Base-by-base conservation (phyloP, 2,797 vertebrate species). In the Phoebastria nigripes region DNA sequence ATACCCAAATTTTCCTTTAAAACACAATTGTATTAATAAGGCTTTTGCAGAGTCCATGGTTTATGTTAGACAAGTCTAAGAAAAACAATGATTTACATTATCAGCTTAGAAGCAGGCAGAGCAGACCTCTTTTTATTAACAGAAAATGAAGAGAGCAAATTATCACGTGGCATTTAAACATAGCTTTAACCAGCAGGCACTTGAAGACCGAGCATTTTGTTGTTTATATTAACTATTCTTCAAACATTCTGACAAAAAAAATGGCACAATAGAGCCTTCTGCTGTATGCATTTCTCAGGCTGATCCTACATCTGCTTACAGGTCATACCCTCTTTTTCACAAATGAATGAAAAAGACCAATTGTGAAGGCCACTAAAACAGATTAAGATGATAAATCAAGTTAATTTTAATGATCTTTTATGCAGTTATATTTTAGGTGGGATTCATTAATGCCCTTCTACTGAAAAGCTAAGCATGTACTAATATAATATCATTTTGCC, bases 201-300 rank as follows among this genome's bases (percentile, higher is more conserved):
- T 26, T 94, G 47, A 96, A 92, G 28, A 83, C 8, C 5, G 18
- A 81, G 63, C 28, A 82, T 76, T 95, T 89, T 93, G 47, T 52
- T 92, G 54, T 88, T 94, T 92, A 55, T 89, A 87, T 79, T 96
- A 94, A 93, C 74, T 69, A 82, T 93, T 96, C 79, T 92, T 87
- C 39, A 93, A 93, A 89, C 54, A 93, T 65, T 95, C 87, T 94
- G 90, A 89, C 54, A 63, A 82, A 77, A 81, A 46, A 88, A 54
- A 71, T 6, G 9, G n/a, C 61, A 90, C 46, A 96, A 80, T 59
- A 94, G 84, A 91, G 71, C 71, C 59, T 95, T 97, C 85, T 97
- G 95, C 55, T 76, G 31, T 26, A 74, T 6, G 72, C 61, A 73
- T 82, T 85, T 90, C 63, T 82, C 35, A 78, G 89, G 25, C 49